A percentile compares a stretch with the other conserved stretches of the same genome.
These are phyloP conservation scores for Eulemur mongoz DNA, from an alignment of 2,797 vertebrate species.

Conservation along the genomic window DNA sequence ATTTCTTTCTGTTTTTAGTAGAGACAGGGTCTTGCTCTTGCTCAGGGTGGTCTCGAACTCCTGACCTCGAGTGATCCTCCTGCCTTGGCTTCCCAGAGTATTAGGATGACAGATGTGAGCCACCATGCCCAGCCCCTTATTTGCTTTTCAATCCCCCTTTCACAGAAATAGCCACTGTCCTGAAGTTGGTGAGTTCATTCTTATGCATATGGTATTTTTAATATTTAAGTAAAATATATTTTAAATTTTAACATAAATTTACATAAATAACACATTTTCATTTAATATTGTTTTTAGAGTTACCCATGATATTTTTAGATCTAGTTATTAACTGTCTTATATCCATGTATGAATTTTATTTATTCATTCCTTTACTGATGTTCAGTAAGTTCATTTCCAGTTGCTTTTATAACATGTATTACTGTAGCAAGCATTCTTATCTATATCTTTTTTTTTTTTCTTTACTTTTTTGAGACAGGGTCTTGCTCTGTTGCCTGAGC, in stretches of 20 bases:
- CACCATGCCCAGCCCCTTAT: too few species aligned
- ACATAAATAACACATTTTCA: background rate
- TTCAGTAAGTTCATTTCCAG: background rate
- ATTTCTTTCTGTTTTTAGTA: too few species aligned
- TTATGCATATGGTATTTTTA: background rate
- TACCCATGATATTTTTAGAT: background rate
- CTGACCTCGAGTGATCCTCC: too few species aligned
- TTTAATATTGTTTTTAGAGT: background rate
- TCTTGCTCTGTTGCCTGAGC: background rate
- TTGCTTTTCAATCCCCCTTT: background rate
- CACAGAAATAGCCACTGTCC: background rate
- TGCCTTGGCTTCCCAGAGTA: too few species aligned
- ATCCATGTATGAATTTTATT: background rate
- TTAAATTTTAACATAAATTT: background rate
- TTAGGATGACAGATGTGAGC: too few species aligned
- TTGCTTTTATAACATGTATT: background rate
- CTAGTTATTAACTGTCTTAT: background rate
- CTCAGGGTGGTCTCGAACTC: too few species aligned
- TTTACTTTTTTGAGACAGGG: background rate
- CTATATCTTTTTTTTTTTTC: background rate
- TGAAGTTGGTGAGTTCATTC: background rate
- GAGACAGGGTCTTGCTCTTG: too few species aligned
- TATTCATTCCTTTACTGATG: background rate
- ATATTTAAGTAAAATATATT: background rate
- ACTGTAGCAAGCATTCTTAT: background rate